phyloP scores from a whole-genome alignment of 2,888 invertebrate genomes.

The Heliconius sara region DNA sequence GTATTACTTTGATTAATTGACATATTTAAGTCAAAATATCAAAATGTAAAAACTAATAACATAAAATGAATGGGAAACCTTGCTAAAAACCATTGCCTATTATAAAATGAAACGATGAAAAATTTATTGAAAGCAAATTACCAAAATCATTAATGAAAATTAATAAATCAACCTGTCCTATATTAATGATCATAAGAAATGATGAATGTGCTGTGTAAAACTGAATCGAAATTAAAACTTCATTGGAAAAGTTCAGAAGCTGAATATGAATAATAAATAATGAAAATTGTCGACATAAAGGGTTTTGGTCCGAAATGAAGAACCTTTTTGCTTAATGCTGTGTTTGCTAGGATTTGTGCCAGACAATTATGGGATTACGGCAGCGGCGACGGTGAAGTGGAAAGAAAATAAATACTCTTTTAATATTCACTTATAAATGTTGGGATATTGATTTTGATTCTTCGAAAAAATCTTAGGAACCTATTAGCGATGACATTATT shows the following conservation, averaged over 20 bases:
- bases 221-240: slow-evolving; percentile 24
- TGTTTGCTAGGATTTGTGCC: slow-evolving; percentile 39
- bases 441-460: slow-evolving; percentile 4
- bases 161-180: slow-evolving; percentile 30
- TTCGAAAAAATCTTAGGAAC: background rate
- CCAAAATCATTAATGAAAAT: slow-evolving; percentile 32
- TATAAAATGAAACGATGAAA: slow-evolving; percentile 21
- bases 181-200: slow-evolving; percentile 36
- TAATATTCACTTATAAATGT: slow-evolving; percentile 17
- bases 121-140: slow-evolving; percentile 26
- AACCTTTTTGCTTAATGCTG: slow-evolving; percentile 39
- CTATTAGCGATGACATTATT: background rate
- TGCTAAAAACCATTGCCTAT: background rate
- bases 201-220: slow-evolving; percentile 30
- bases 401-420: slow-evolving; percentile 17
- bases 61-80: background rate
- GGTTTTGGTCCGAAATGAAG: slow-evolving; percentile 27
- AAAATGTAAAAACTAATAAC: background rate
- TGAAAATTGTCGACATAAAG: slow-evolving; percentile 35
- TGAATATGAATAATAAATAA: slow-evolving; percentile 44
- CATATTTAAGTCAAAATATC: background rate
- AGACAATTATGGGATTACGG: slow-evolving; percentile 43
- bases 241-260: slow-evolving; percentile 19
- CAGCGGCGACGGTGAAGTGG: slow-evolving; percentile 10
- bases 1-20: background rate